Base-by-base conservation (phyloP, 2,888 invertebrate genomes). In the Clivina fossor region DNA sequence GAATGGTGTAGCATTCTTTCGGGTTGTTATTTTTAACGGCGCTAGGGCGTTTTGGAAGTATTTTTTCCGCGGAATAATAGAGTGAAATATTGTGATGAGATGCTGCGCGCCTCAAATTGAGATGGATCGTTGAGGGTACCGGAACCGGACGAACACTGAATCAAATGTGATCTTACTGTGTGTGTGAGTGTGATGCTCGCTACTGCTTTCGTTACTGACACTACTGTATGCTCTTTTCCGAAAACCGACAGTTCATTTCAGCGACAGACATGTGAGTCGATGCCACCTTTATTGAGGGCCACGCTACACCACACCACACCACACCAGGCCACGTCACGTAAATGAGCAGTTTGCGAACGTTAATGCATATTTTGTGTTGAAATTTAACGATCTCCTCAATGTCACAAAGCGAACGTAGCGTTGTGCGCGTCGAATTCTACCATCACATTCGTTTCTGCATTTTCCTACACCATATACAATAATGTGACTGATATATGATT, bases 81-180 rank as follows among this genome's bases (percentile, higher is more conserved):
- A 66, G 64, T 68, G 65, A 67, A 66, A 67, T 67, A 67, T 68
- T 63, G 61, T 65, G 65, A 65, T 66, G 62, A 65, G 61, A 62
- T 57, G 57, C 61, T 53, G 58, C 60, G 59, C 58, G 51, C 59
- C 48, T 59, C 58, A 63, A 64, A 64, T 64, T 64, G 64, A 63
- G 64, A 64, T 63, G 64, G 63, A 64, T 64, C 60, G 64, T 62
- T 62, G 54, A 24, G 37, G 35, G 35, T 32, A n/a, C n/a, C 5
- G 13, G 53, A 43, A 53, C 30, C 37, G 51, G 43, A 51, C 32
- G n/a, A n/a, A n/a, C n/a, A n/a, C n/a, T n/a, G n/a, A n/a, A n/a
- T n/a, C n/a, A n/a, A n/a, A n/a, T n/a, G n/a, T n/a, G n/a, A n/a
- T n/a, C n/a, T n/a, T n/a, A n/a, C n/a, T n/a, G n/a, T n/a, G n/a